A percentile compares a stretch with the other conserved stretches of the same genome.
These are phyloP conservation scores for Parotia lawesii DNA, from an alignment of 2,113 vertebrate genomes.

Conservation along the genomic window DNA sequence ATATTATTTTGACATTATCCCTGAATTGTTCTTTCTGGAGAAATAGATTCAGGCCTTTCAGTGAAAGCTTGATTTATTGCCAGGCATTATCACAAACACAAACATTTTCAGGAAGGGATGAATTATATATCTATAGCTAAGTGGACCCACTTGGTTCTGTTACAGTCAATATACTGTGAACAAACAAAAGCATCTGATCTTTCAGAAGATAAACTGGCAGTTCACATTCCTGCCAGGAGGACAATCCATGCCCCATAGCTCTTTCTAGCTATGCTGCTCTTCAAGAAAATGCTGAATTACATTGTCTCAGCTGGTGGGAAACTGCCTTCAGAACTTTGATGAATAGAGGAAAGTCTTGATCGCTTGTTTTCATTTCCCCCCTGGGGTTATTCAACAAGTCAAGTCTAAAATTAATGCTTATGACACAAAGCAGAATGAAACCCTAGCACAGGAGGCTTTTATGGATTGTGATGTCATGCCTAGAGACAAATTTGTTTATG, in stretches of 20 bases:
- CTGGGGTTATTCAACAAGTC: not conserved
- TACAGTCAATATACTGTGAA: not conserved
- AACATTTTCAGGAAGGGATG: not conserved
- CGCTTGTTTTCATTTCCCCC: not conserved
- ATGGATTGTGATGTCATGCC: constrained; percentile 23
- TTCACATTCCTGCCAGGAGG: not conserved
- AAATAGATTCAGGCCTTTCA: not conserved
- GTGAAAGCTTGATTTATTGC: not conserved
- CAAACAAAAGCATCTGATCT: not conserved
- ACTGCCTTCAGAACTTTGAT: not conserved
- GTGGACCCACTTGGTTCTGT: not conserved
- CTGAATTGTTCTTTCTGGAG: not conserved
- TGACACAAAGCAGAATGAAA: constrained; percentile 1
- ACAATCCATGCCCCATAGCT: not conserved
- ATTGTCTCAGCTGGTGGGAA: not conserved
- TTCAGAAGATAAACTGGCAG: not conserved
- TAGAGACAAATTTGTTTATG: constrained; percentile 48
- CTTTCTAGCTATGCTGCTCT: not conserved
- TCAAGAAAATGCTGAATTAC: not conserved
- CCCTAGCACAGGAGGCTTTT: not conserved
- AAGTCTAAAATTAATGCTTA: constrained; percentile 36
- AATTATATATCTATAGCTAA: not conserved
- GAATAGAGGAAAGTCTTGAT: not conserved
- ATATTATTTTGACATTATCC: not conserved
- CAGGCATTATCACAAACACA: not conserved